Base-by-base conservation (phyloP, 2,888 invertebrate species). In the Dysmachus trigonus region DNA sequence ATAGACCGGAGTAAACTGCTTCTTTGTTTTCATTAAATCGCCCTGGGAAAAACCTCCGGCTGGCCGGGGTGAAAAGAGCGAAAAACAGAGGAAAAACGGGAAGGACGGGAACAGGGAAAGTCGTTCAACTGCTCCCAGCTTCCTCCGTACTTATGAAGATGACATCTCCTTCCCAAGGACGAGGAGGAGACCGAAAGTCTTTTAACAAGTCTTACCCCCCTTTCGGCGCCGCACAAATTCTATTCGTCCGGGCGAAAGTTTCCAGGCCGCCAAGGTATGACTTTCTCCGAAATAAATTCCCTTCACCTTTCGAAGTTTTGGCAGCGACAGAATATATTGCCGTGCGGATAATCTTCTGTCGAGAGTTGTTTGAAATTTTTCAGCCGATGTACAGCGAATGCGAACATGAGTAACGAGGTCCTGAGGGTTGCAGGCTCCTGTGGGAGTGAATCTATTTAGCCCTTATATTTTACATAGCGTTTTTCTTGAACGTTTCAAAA, bases 21-120 rank as follows among this genome's bases (percentile, higher is more conserved):
- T 47, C 22, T 47, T 77, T 77, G 77, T 77, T 77, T 77, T 77
- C 77, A 77, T 77, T 77, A 77, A 77, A 77, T 77, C 77, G 41
- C 27, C 77, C 62, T 62, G 62, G 62, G 62, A 62, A 62, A 62
- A 62, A 62, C 10, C 62, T 47, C 47, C 47, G 47, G 47, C 22
- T 62, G 62, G 62, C 62, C 27, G 62, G 62, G 8, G n/a, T 62
- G 27, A 10, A 10, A 22, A 62, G 62, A 5, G n/a, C 6, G 18
- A 22, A 62, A 62, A 8, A 62, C 27, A 13, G 38, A 10, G 7
- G 5, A 62, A 62, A 62, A 62, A 18, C 1, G 8, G 22, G 22
- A 18, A 13, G 8, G 22, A 62, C 7, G 18, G 27, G 13, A 62
- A 1, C 27, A 47, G 62, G 27, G 27, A 62, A 62, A 22, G 18